Base-by-base conservation (phyloP, 2,113 vertebrate species). In the Nesoenas mayeri region DNA sequence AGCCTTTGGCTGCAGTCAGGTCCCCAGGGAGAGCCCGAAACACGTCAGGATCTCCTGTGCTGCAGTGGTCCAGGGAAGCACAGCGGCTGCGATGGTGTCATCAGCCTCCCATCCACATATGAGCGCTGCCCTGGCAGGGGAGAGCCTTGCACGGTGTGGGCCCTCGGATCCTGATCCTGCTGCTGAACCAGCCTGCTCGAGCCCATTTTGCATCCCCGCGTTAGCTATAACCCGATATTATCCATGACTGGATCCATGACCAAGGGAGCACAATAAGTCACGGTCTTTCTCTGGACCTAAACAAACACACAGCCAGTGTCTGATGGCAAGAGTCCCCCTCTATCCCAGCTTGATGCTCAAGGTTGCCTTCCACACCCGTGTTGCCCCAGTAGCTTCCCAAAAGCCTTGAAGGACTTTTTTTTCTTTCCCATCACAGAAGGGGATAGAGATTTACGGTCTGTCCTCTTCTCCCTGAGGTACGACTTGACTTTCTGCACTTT, bases 71-170 rank as follows among this genome's bases (percentile, higher is more conserved):
- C n/a, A 40, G 47, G 58, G 53, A 9, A 61, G 26, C 62, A 61
- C 71, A 48, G 3, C 1, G 6, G 62, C 36, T 72, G 32, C 73
- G 32, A 0, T 1, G 25, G 36, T 24, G 36, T 10, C 28, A 31
- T 20, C 2, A 0, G 20, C 36, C 73, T 89, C 22, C 96, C 70
- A 54, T 6, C 10, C 10, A 3, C 1, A 6, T 22, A 6, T 1
- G 10, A 57, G 6, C 5, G 0, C 38, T 64, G 13, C 42, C 14
- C 36, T 0, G 0, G 29, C 48, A 44, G 34, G 21, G 25, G 8
- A 53, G 36, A 44, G 36, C 21, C 0, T 0, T 7, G 38, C 17
- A 4, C 4, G 2, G 10, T 1, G 4, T 0, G 0, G 32, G 34
- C 60, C 32, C 18, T 21, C 16, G 2, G 9, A 32, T 16, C 42